Evolutionary conservation across 1,140 invertebrate species (phyloP).

Genomic region (Heliconius hewitsoni): DNA sequence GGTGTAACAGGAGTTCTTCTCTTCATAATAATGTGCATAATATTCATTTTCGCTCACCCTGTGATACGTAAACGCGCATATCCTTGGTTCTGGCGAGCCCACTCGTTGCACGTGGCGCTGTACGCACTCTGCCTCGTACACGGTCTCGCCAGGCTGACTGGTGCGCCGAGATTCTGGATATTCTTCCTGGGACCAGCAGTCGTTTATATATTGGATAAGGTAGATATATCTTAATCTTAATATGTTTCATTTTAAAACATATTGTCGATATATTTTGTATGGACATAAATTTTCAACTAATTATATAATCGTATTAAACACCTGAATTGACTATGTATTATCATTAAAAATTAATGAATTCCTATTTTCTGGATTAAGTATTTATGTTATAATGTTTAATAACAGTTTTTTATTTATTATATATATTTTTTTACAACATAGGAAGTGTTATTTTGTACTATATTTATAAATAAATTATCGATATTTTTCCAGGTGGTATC

Average conservation of each 20-base stretch:
- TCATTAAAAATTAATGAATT: too few relatives aligned
- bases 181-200: slow-evolving; percentile 97
- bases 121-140: slow-evolving; percentile 96
- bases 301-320: too few relatives aligned
- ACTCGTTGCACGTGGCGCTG: slow-evolving; percentile 94
- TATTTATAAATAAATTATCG: background rate
- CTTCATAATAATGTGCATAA: slow-evolving; percentile 96
- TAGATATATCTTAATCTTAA: slow-evolving; percentile 57
- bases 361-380: too few relatives aligned
- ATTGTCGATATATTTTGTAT: too few relatives aligned
- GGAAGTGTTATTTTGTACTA: too few relatives aligned
- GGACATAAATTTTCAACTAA: too few relatives aligned
- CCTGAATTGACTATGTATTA: too few relatives aligned
- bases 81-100: slow-evolving; percentile 98
- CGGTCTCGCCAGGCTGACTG: slow-evolving; percentile 96
- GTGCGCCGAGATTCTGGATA: slow-evolving; percentile 96
- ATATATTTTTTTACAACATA: too few relatives aligned
- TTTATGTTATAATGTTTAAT: too few relatives aligned
- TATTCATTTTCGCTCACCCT: slow-evolving; percentile 98
- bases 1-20: slow-evolving; percentile 97
- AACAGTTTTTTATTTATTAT: too few relatives aligned
- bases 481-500: slow-evolving; percentile 87
- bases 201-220: slow-evolving; percentile 95
- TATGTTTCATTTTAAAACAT: too few relatives aligned
- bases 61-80: slow-evolving; percentile 96